Percentiles rank a stretch among this genome's conserved stretches.
These are phyloP conservation scores for Rana temporaria DNA, from an alignment of 2,113 vertebrate genomes.

Conservation along the genomic window DNA sequence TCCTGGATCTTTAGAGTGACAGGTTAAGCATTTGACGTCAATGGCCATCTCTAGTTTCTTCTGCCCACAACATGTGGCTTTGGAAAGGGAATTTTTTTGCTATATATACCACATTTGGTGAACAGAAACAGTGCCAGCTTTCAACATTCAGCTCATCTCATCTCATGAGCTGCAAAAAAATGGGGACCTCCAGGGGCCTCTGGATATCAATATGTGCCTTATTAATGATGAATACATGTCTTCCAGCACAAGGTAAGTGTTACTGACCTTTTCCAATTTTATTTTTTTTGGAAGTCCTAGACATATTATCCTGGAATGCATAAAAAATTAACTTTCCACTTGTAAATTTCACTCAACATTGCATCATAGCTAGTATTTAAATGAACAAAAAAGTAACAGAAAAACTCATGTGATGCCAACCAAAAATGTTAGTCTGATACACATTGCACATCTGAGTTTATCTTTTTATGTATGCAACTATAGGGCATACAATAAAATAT, in stretches of 20 bases:
- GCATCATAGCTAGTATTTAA: too few species aligned
- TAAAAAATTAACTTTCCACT: too few species aligned
- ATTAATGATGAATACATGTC: conserved; percentile 2
- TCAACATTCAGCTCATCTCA: conserved; percentile 31
- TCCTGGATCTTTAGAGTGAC: conserved; percentile 40
- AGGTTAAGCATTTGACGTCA: conserved; percentile 38
- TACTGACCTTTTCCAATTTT: not conserved
- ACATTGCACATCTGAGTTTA: too few species aligned
- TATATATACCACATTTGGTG: conserved; percentile 5
- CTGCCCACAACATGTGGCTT: not conserved
- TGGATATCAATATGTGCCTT: conserved; percentile 29
- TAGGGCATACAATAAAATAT: too few species aligned
- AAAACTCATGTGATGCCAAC: too few species aligned
- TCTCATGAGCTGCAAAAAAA: conserved; percentile 28
- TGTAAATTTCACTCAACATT: too few species aligned
- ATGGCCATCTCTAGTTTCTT: not conserved
- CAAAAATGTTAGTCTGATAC: too few species aligned
- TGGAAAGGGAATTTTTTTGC: not conserved
- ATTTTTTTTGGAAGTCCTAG: too few species aligned
- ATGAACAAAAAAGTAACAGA: too few species aligned
- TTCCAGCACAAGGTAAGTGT: conserved; percentile 32
- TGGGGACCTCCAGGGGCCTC: conserved; percentile 31
- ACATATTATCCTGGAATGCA: too few species aligned
- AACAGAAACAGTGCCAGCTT: conserved; percentile 13
- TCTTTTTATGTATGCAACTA: too few species aligned